These are phyloP conservation scores for Tyto alba DNA, from an alignment of 2,113 vertebrate species.

Conservation along the genomic window DNA sequence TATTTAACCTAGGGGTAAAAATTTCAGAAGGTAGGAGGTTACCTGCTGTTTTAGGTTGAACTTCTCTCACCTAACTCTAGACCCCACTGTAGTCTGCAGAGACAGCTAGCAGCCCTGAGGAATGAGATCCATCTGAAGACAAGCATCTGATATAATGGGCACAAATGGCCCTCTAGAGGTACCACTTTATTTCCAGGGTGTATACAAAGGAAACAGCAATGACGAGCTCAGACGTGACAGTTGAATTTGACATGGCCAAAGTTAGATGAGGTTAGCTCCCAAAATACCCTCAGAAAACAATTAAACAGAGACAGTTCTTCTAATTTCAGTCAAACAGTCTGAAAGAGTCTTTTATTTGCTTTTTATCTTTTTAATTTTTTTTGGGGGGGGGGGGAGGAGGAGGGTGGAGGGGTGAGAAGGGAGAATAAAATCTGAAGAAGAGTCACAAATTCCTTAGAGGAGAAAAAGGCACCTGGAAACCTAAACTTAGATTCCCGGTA, in stretches of 20 bases:
- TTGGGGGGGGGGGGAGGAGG: too few relatives aligned
- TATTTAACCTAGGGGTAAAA: not conserved
- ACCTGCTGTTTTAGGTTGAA: not conserved
- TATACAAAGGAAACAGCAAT: not conserved
- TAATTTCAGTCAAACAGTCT: not conserved
- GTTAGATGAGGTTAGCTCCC: not conserved
- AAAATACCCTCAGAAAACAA: not conserved
- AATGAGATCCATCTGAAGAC: not conserved
- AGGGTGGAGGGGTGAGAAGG: not conserved
- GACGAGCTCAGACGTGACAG: not conserved
- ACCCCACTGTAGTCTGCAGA: not conserved
- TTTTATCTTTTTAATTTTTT: not conserved
- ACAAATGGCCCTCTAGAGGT: not conserved
- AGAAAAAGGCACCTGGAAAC: not conserved
- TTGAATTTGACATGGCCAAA: not conserved
- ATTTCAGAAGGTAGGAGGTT: not conserved
- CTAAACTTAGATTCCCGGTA: not conserved
- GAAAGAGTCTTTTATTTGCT: not conserved
- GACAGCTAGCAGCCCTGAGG: not conserved
- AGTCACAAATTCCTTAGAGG: not conserved
- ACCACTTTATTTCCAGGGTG: not conserved
- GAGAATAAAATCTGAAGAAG: not conserved
- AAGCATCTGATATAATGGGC: not conserved
- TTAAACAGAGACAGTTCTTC: not conserved
- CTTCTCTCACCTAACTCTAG: not conserved